These are phyloP conservation scores for Chromobotia macracanthus DNA, from an alignment of 2,797 vertebrate species.

Conservation along the genomic window DNA sequence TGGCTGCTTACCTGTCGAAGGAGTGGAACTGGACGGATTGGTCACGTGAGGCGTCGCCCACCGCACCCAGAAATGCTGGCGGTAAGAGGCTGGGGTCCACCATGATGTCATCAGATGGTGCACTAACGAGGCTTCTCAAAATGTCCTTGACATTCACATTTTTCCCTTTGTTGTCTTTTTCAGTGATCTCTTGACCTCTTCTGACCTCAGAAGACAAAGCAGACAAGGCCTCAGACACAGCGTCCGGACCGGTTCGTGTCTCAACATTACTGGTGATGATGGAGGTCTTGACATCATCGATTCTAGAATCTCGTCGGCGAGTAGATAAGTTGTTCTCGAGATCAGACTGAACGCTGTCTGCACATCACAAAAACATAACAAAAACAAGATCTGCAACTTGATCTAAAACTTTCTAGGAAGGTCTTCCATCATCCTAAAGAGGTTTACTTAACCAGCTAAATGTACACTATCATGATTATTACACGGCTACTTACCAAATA, in stretches of 20 bases:
- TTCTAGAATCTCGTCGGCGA: constrained; percentile 82
- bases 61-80: constrained; percentile 83
- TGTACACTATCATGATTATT: no score
- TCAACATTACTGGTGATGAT: constrained; percentile 61
- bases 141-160: constrained; percentile 94
- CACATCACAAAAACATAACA: background rate
- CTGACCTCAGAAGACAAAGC: constrained; percentile 91
- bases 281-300: constrained; percentile 81
- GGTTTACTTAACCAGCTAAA: no score
- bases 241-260: constrained; percentile 79
- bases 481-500: no score
- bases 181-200: constrained; percentile 74
- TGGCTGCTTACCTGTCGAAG: constrained; percentile 89
- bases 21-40: constrained; percentile 86
- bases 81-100: constrained; percentile 85
- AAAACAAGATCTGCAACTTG: background rate
- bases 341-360: constrained; percentile 62
- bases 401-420: no score
- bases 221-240: constrained; percentile 89
- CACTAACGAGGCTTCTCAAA: constrained; percentile 90
- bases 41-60: constrained; percentile 78
- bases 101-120: constrained; percentile 81
- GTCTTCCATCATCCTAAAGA: no score
- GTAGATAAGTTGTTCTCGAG: constrained; percentile 74
- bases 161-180: constrained; percentile 80